These are phyloP conservation scores for Calcarius lapponicus DNA, from an alignment of 2,797 vertebrate species.

Conservation along the genomic window DNA sequence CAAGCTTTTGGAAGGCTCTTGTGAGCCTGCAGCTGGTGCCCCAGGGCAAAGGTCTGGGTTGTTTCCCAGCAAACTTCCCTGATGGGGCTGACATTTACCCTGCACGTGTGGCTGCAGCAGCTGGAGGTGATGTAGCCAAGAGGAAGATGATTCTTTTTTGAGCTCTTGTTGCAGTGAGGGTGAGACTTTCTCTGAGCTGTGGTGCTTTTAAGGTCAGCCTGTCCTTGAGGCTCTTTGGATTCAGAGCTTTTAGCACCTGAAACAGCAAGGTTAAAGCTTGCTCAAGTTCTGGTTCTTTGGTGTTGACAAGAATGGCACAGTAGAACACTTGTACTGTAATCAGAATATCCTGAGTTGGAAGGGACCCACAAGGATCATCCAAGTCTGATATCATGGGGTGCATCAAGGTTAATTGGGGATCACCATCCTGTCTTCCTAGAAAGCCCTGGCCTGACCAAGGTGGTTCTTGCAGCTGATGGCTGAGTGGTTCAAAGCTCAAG, in stretches of 20 bases:
- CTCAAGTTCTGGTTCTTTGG: not conserved
- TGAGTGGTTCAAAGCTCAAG: slow-evolving; percentile 5
- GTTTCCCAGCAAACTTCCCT: not conserved
- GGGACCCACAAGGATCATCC: not conserved
- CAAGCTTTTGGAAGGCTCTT: not conserved
- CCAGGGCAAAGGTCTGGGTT: not conserved
- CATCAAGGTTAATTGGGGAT: slow-evolving; percentile 14
- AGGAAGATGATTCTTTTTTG: not conserved
- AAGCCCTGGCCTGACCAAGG: slow-evolving; percentile 6
- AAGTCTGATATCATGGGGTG: not conserved
- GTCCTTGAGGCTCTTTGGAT: not conserved
- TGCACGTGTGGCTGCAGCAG: not conserved
- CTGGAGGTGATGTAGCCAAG: not conserved
- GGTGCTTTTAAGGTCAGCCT: not conserved
- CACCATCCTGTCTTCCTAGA: slow-evolving; percentile 32
- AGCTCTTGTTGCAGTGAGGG: not conserved
- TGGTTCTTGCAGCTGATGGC: not conserved
- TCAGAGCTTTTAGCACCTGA: not conserved
- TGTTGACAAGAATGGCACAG: not conserved
- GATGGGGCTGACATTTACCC: not conserved
- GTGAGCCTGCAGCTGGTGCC: not conserved
- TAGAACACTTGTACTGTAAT: not conserved
- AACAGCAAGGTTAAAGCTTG: not conserved
- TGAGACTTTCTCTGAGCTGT: not conserved
- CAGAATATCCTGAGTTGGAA: not conserved